Percentiles rank a stretch among this genome's conserved stretches.
phyloP scores from a whole-genome alignment of 2,888 invertebrate genomes.

The Cryptosula pallasiana region DNA sequence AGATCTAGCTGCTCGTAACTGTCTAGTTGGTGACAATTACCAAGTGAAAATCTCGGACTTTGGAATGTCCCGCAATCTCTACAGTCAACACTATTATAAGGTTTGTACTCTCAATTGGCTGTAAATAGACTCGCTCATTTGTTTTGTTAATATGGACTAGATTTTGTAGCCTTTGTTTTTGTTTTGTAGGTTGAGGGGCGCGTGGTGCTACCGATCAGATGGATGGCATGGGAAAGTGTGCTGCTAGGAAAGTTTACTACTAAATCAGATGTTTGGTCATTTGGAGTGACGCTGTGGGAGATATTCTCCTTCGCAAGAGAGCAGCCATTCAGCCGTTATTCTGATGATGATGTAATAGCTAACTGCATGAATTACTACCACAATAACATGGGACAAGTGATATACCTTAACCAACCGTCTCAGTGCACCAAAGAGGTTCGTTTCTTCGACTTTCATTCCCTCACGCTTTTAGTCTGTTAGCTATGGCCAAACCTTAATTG shows the following conservation, averaged over 20 bases:
- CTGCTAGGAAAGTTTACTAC: constrained; percentile 66
- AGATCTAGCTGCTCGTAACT: constrained; percentile 80
- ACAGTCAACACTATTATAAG: constrained; percentile 29
- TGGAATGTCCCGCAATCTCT: constrained; percentile 51
- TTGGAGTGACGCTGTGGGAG: constrained; percentile 82
- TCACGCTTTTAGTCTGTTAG: too few species aligned
- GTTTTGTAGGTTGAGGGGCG: constrained; percentile 76
- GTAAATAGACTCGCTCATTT: too few species aligned
- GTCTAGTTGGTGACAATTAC: constrained; percentile 75
- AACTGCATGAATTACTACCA: constrained; percentile 73
- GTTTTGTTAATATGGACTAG: too few species aligned
- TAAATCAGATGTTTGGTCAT: constrained; percentile 85
- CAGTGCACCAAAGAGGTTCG: constrained; percentile 10
- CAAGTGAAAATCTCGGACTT: constrained; percentile 57
- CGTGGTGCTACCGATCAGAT: constrained; percentile 75
- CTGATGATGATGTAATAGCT: constrained; percentile 73
- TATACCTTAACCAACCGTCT: constrained; percentile 65
- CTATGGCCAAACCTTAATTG: too few species aligned
- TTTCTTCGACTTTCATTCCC: too few species aligned
- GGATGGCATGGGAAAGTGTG: constrained; percentile 85
- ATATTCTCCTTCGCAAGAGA: constrained; percentile 72
- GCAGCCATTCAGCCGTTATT: constrained; percentile 70
- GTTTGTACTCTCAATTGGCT: not conserved
- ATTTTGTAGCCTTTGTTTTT: constrained; percentile 58
- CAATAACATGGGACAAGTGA: constrained; percentile 58